phyloP scores from a whole-genome alignment of 2,888 invertebrate genomes.

The Patella pellucida region DNA sequence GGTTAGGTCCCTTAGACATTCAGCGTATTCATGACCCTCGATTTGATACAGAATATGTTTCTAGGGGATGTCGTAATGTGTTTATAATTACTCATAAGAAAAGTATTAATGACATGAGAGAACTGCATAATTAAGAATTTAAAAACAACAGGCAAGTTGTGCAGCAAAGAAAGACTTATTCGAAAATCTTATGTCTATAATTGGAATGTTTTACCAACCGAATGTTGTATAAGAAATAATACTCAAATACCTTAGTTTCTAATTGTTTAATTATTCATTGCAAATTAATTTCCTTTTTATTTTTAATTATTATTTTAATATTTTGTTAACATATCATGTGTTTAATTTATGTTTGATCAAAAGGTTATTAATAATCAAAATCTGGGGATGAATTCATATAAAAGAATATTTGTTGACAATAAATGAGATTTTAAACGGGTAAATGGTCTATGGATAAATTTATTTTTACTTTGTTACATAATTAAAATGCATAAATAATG shows the following conservation, averaged over 20 bases:
- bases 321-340: neutral
- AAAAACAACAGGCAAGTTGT: constrained; percentile 77
- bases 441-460: too few relatives aligned
- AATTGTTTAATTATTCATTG: neutral
- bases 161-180: constrained; percentile 75
- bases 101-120: constrained; percentile 79
- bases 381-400: too few relatives aligned
- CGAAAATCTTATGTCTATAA: constrained; percentile 83
- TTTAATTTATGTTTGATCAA: neutral
- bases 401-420: too few relatives aligned
- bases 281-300: neutral
- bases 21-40: constrained; percentile 89
- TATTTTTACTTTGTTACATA: too few relatives aligned
- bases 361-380: too few relatives aligned
- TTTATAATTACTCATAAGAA: constrained; percentile 93
- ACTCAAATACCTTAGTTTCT: constrained; percentile 22
- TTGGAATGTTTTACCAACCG: constrained; percentile 85
- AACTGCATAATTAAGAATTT: constrained; percentile 77
- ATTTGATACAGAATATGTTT: constrained; percentile 94
- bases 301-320: too few relatives aligned
- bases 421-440: too few relatives aligned
- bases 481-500: too few relatives aligned
- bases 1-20: constrained; percentile 88
- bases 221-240: constrained; percentile 78
- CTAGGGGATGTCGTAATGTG: constrained; percentile 88